Conservation (phyloP, 2,113 vertebrate genomes). For the Thamnaconus septentrionalis region DNA sequence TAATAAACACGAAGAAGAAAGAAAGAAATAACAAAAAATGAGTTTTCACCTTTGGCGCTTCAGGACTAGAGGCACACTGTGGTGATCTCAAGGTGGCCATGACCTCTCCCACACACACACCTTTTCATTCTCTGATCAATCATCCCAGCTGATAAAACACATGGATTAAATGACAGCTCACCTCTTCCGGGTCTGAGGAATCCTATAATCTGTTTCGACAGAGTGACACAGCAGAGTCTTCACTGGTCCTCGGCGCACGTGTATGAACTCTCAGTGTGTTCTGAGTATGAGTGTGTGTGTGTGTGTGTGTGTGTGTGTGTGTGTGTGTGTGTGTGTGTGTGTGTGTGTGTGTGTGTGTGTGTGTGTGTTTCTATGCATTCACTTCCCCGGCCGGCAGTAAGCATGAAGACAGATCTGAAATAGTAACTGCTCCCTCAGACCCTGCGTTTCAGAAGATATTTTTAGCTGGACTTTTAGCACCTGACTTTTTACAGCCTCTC, state of each 20-base stretch:
- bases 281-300: slow-evolving; percentile 4
- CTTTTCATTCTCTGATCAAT: too few relatives aligned
- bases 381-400: slow-evolving; percentile 6
- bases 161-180: slow-evolving; percentile 24
- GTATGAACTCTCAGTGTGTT: background rate
- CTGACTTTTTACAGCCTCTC: too few relatives aligned
- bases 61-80: too few relatives aligned
- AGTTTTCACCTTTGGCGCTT: too few relatives aligned
- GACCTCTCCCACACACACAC: too few relatives aligned
- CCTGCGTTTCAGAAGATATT: slow-evolving; percentile 67
- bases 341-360: slow-evolving; percentile 10
- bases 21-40: too few relatives aligned
- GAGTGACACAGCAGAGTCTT: slow-evolving; percentile 11
- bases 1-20: too few relatives aligned
- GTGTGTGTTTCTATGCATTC: slow-evolving; percentile 11
- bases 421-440: slow-evolving; percentile 38
- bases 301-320: slow-evolving; percentile 10
- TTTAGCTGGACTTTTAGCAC: slow-evolving; percentile 52
- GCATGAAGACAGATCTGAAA: slow-evolving; percentile 37
- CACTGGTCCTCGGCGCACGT: background rate
- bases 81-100: too few relatives aligned
- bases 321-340: background rate
- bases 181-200: slow-evolving; percentile 2
- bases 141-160: background rate
- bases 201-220: slow-evolving; percentile 17